Conservation (phyloP, 2,113 vertebrate species). For the Ceyx cyanopectus region DNA sequence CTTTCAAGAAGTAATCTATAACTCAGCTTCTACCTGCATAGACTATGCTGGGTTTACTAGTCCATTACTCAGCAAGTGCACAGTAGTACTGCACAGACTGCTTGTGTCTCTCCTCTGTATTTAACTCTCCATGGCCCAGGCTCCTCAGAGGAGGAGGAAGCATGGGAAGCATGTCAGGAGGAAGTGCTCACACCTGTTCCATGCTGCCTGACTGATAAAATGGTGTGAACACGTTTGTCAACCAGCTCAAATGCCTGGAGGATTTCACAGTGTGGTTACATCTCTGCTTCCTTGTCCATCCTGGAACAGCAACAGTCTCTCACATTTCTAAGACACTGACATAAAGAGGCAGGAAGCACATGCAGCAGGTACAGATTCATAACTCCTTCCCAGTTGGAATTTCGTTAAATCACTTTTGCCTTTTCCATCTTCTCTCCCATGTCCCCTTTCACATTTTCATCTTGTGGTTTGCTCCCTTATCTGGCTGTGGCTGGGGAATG, state of each 20-base stretch:
- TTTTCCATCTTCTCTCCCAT: conserved; percentile 28
- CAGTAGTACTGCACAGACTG: not conserved
- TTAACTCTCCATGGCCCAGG: not conserved
- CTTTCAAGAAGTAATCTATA: conserved; percentile 15
- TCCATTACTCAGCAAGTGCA: conserved; percentile 4
- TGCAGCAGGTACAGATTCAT: conserved; percentile 14
- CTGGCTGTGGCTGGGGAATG: not conserved
- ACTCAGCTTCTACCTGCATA: not conserved
- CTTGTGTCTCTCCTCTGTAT: not conserved
- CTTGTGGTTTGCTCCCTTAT: not conserved
- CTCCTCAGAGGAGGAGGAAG: not conserved
- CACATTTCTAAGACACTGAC: conserved; percentile 61
- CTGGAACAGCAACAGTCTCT: conserved; percentile 39
- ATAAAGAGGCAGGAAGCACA: conserved; percentile 62
- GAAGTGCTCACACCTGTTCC: conserved; percentile 57
- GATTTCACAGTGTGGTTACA: conserved; percentile 32
- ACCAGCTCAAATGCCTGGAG: conserved; percentile 56
- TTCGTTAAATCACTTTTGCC: conserved; percentile 29
- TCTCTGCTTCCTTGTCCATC: conserved; percentile 39
- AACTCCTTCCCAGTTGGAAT: not conserved
- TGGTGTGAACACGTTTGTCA: conserved; percentile 58
- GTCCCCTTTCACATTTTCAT: not conserved
- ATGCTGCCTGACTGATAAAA: conserved; percentile 56
- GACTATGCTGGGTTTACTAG: not conserved
- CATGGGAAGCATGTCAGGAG: conserved; percentile 8